Evolutionary conservation across 1,140 invertebrate species (phyloP), one percentile per base, ranked within the genome.

Genomic region (Yoshiicerus persimilis): DNA sequence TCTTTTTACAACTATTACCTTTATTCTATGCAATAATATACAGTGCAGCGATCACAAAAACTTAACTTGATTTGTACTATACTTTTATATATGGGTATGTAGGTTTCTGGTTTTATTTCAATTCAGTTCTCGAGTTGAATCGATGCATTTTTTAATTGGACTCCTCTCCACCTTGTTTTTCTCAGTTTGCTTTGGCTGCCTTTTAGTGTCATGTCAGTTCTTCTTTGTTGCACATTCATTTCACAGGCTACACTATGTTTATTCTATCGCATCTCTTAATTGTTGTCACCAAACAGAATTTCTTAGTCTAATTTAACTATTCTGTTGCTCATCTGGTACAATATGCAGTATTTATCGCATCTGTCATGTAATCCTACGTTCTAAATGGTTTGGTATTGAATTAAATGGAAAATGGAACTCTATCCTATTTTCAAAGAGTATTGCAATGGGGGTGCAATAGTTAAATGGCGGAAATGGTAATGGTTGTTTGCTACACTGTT

Each of bases 81-180:
- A 16, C 20, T 70, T 80, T 23, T 80, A 23, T 80, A 80, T 80
- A 80, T 80, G 75, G 75, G 75, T 80, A 80, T 80, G 75, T 80
- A 80, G 75, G 75, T 80, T 80, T 80, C 75, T 80, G 75, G 75
- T 80, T 80, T 80, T 80, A 30, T 80, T 80, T 80, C 30, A 25
- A 30, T 32, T 20, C 20, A 47, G 20, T 11, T 20, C 41, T 16
- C 11, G 11, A 47, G 20, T 20, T 30, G 30, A 70, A 30, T 70
- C 16, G 75, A 80, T 36, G 30, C 75, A 80, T 80, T 34, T 80
- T 80, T 34, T 80, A 36, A 36, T 80, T 80, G 27, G 27, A 34
- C 32, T 77, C 10, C 64, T 77, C n/a, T 36, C 13, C 13, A 13
- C 11, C n/a, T n/a, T n/a, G n/a, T n/a, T n/a, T 47, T 47, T 47